Evolutionary conservation across 2,797 vertebrate species (phyloP).

Genomic region (Melanotaenia maccullochi): DNA sequence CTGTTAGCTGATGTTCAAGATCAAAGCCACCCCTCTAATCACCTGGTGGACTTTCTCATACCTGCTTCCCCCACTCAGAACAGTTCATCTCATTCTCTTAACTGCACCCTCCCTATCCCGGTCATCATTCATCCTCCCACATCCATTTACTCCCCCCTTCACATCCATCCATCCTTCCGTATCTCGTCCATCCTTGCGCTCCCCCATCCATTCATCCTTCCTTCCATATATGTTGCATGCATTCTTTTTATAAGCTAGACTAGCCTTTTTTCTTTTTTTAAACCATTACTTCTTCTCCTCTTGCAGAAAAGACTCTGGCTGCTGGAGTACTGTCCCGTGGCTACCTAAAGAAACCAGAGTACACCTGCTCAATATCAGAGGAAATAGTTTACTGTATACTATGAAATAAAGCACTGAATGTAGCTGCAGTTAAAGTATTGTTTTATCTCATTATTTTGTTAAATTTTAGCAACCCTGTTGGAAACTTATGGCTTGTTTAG

Average conservation of each 20-base stretch:
- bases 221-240: no score
- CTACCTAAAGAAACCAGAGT: neutral
- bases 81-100: no score
- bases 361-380: constrained; percentile 1
- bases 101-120: no score
- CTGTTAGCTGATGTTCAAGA: no score
- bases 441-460: neutral
- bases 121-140: no score
- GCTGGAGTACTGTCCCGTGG: neutral
- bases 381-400: neutral
- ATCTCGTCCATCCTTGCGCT: no score
- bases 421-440: neutral
- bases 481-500: neutral
- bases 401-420: neutral
- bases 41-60: no score
- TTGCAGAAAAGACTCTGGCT: neutral
- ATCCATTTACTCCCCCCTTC: no score
- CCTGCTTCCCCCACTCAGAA: no score
- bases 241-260: neutral
- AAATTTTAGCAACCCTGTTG: neutral
- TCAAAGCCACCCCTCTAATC: no score
- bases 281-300: neutral
- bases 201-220: no score
- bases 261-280: neutral
- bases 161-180: no score